Percentiles rank a stretch among this genome's conserved stretches.
Conservation (phyloP, 2,888 invertebrate species). For the Eupithecia tripunctaria region DNA sequence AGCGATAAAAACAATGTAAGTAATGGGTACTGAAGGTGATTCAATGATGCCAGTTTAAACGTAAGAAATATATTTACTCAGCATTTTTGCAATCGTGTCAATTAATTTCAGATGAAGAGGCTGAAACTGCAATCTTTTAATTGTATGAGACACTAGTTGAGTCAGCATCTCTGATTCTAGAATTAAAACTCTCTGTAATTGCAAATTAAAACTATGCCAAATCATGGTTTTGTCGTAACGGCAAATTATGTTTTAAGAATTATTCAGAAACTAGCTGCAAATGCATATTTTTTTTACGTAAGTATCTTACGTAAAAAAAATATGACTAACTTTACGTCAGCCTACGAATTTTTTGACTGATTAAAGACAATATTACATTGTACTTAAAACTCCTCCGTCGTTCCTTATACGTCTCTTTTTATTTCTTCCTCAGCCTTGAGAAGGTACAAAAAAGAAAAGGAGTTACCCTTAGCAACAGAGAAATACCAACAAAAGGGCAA, state of each 20-base stretch:
- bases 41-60: not conserved
- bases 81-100: slow-evolving; percentile 12
- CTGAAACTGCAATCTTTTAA: not conserved
- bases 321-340: too few species aligned
- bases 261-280: not conserved
- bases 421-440: slow-evolving; percentile 38
- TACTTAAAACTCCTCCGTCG: too few species aligned
- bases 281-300: too few species aligned
- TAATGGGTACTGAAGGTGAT: slow-evolving; percentile 3
- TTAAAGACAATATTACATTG: not conserved
- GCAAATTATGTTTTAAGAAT: not conserved
- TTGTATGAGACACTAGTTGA: not conserved
- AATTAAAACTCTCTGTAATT: not conserved
- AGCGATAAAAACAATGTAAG: slow-evolving; percentile 16
- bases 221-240: not conserved
- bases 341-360: not conserved
- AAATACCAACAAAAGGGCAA: slow-evolving; percentile 39
- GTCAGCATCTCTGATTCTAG: not conserved
- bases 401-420: slow-evolving; percentile 33
- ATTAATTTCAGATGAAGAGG: not conserved
- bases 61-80: slow-evolving; percentile 8
- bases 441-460: slow-evolving; percentile 20
- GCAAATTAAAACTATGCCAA: not conserved
- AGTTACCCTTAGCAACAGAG: slow-evolving; percentile 34
- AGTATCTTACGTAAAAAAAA: too few species aligned